A percentile compares a stretch with the other conserved stretches of the same genome.
Conservation (phyloP, 2,113 vertebrate species). For the Phodopus roborovskii region DNA sequence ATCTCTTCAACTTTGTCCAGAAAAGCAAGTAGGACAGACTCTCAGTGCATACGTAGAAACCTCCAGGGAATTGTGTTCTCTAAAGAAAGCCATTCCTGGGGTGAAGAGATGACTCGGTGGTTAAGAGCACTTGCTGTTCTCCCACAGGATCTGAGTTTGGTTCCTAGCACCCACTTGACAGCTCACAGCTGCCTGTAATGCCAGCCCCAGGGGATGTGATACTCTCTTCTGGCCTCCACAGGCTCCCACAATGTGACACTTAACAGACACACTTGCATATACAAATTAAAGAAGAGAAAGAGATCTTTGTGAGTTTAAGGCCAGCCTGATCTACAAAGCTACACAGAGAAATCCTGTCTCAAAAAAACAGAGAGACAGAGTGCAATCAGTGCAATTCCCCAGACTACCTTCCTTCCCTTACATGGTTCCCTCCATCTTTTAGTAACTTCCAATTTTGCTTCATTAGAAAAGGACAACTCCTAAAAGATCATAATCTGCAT, state of each 20-base stretch:
- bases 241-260: not conserved
- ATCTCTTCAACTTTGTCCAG: not conserved
- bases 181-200: not conserved
- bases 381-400: not conserved
- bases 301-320: no score
- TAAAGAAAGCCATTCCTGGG: not conserved
- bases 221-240: not conserved
- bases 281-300: not conserved
- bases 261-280: no score
- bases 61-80: not conserved
- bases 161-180: not conserved
- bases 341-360: no score
- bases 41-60: not conserved
- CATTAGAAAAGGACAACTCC: not conserved
- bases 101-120: not conserved
- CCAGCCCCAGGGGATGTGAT: not conserved
- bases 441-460: not conserved
- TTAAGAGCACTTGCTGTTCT: not conserved
- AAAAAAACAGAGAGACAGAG: not conserved
- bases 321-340: no score
- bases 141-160: no score
- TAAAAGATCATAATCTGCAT: not conserved
- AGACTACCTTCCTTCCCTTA: not conserved
- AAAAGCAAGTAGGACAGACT: conserved; percentile 30
- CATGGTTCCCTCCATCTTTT: not conserved